Evolutionary conservation across 2,888 invertebrate species (phyloP).

Genomic region (Epirrhoe tristata): DNA sequence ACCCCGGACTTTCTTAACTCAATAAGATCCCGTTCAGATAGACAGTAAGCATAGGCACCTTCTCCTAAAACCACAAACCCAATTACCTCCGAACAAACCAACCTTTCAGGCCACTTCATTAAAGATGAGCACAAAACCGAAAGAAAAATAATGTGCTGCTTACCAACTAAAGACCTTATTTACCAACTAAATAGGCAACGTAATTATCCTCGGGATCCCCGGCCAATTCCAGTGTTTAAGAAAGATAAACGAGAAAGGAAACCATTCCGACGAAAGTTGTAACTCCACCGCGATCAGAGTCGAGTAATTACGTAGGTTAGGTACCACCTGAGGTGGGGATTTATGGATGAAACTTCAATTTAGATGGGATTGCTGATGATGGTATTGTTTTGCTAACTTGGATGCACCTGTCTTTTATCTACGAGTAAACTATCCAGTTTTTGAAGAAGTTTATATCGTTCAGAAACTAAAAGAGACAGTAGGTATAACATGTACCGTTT

Average conservation of each 20-base stretch:
- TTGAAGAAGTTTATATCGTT: too few species aligned
- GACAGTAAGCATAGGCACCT: slow-evolving; percentile 7
- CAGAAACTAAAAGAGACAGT: too few species aligned
- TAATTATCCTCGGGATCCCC: slow-evolving; percentile 80
- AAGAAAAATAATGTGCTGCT: slow-evolving; percentile 63
- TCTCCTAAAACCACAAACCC: slow-evolving; percentile 23
- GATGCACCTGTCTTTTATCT: not conserved
- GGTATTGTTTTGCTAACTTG: slow-evolving; percentile 29
- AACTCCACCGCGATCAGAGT: slow-evolving; percentile 63
- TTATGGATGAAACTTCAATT: slow-evolving; percentile 58
- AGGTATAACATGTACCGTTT: too few species aligned
- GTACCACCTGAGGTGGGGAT: slow-evolving; percentile 49
- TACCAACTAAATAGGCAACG: slow-evolving; percentile 69
- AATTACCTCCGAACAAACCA: slow-evolving; percentile 34
- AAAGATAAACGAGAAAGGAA: slow-evolving; percentile 82
- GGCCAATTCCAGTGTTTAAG: slow-evolving; percentile 82
- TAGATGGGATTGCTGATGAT: slow-evolving; percentile 42
- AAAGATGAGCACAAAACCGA: slow-evolving; percentile 52
- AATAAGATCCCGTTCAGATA: not conserved
- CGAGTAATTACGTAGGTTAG: slow-evolving; percentile 61
- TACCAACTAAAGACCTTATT: slow-evolving; percentile 51
- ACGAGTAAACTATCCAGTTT: too few species aligned
- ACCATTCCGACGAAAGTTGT: slow-evolving; percentile 74
- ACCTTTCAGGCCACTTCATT: slow-evolving; percentile 45
- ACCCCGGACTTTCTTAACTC: slow-evolving; percentile 7